Conservation (phyloP, 2,113 vertebrate species). For the Willisornis vidua region DNA sequence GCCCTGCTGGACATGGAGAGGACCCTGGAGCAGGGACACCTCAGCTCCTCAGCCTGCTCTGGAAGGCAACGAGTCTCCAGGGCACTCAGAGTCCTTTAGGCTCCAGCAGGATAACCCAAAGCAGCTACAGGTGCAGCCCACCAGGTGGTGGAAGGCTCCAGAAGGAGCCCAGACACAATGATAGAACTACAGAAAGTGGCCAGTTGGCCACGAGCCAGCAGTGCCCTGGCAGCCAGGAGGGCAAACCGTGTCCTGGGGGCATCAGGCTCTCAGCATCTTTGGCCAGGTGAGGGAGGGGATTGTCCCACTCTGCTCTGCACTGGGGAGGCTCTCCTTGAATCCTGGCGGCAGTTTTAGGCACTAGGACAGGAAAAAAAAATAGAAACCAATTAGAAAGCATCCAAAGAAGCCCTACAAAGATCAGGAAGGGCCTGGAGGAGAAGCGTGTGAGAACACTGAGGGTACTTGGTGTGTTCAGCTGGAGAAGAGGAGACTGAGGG, state of each 20-base stretch:
- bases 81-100: neutral
- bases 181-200: neutral
- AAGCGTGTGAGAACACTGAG: neutral
- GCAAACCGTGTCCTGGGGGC: neutral
- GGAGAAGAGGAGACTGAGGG: neutral
- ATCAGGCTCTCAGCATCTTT: fast-evolving
- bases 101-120: neutral
- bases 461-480: neutral
- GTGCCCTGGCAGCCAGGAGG: neutral
- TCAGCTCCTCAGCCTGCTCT: neutral
- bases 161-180: neutral
- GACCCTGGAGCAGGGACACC: neutral
- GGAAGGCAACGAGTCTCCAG: neutral
- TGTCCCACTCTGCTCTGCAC: neutral
- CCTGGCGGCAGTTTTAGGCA: neutral
- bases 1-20: neutral
- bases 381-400: fast-evolving
- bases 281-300: fast-evolving
- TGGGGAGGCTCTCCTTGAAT: neutral
- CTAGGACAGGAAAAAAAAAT: no score
- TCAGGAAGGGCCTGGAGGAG: neutral
- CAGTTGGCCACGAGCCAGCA: neutral
- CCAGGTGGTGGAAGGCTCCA: neutral
- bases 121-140: neutral
- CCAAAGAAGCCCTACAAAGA: fast-evolving